Percentiles rank a stretch among this genome's conserved stretches.
Evolutionary conservation across 2,113 vertebrate species (phyloP).

Genomic region (Sceloporus undulatus): DNA sequence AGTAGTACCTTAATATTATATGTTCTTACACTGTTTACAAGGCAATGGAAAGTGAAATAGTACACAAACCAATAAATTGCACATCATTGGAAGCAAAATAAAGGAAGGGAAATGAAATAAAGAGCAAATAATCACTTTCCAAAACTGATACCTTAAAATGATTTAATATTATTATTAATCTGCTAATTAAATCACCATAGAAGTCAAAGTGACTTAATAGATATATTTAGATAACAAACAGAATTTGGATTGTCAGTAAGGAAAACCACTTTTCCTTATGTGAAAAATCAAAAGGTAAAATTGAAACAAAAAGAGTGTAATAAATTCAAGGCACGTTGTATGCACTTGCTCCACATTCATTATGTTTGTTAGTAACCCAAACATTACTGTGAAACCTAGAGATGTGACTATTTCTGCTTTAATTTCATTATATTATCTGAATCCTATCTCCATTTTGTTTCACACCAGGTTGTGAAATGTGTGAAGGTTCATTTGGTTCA

Average conservation of each 20-base stretch:
- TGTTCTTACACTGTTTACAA: background rate
- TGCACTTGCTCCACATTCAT: too few relatives aligned
- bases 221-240: constrained; percentile 40
- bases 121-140: background rate
- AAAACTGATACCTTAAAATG: background rate
- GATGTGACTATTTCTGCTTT: too few relatives aligned
- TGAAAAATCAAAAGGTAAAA: too few relatives aligned
- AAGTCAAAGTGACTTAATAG: background rate
- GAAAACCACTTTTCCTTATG: background rate
- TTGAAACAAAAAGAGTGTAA: too few relatives aligned
- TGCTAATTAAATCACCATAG: constrained; percentile 22
- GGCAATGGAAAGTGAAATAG: constrained; percentile 1
- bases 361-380: background rate
- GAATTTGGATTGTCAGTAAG: background rate
- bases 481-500: too few relatives aligned
- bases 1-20: background rate
- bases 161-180: constrained; percentile 1
- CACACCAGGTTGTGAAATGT: too few relatives aligned
- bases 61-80: background rate
- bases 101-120: constrained; percentile 25
- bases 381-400: background rate
- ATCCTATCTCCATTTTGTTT: too few relatives aligned
- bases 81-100: background rate
- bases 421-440: too few relatives aligned
- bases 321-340: too few relatives aligned